Evolutionary conservation across 2,797 vertebrate species (phyloP), one percentile per base, ranked within the genome.

Genomic region (Heteromormyrus szaboi): DNA sequence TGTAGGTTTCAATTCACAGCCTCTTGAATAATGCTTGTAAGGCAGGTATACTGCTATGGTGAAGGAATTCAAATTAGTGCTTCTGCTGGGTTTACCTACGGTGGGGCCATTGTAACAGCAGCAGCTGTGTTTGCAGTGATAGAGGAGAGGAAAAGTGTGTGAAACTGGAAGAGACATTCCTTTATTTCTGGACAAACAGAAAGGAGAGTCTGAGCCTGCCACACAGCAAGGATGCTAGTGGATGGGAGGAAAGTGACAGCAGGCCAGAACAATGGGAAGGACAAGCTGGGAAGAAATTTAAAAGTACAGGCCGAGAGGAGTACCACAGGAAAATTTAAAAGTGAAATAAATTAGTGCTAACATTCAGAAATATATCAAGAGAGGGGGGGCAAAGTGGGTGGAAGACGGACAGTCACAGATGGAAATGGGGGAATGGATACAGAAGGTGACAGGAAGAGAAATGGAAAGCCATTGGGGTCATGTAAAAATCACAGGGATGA

Each of bases 51-150:
- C 53, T 29, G 50, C 59, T 65, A 59, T 50, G 89, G 89, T 44
- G 84, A 72, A 22, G 76, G 86, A 72, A 87, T 89, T 46, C 53
- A 48, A 87, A 87, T 72, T 29, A 50, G 17, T 88, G 56, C 85
- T 90, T 90, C 88, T 79, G 14, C 90, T 90, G 91, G 90, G 90
- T 91, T 89, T 91, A 29, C 86, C 87, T 88, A 62, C 51, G 79
- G 89, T 37, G 89, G 88, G 79, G 83, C 90, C 88, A 88, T 88
- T 91, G 91, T 89, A 88, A 11, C 91, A 90, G 92, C 91, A 93
- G 92, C 94, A 94, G 94, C 94, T 95, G 93, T 92, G 92, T 92
- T 94, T 93, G 90, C 91, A 90, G 92, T 89, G 89, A 86, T 90
- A 93, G 91, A 76, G 86, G 86, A 90, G 83, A 54, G 81, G 37